Evolutionary conservation across 1,140 invertebrate species (phyloP).

Genomic region (Psix sp.): DNA sequence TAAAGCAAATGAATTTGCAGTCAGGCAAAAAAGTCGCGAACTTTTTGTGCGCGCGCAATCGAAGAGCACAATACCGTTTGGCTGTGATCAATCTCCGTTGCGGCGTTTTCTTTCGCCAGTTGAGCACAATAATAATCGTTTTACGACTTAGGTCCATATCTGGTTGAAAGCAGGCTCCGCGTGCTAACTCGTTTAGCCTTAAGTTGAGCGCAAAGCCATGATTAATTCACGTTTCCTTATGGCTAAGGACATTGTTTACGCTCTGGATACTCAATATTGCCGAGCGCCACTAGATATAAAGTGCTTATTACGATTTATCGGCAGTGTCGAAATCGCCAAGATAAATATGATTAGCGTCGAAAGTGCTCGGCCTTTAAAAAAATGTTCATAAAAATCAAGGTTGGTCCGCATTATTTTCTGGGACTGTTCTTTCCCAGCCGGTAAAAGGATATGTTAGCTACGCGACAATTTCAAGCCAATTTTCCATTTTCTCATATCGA

Average conservation of each 20-base stretch:
- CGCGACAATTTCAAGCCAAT: too few species aligned
- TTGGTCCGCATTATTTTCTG: too few species aligned
- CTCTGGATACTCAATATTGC: conserved; percentile 48
- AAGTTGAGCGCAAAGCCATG: conserved; percentile 49
- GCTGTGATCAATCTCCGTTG: conserved; percentile 21
- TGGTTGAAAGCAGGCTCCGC: conserved; percentile 30
- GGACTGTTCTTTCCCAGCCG: too few species aligned
- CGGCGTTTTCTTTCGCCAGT: conserved; percentile 36
- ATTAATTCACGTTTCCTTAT: conserved; percentile 55
- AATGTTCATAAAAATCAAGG: neutral
- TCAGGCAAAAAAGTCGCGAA: too few species aligned
- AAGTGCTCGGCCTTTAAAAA: conserved; percentile 7
- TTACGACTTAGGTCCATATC: conserved; percentile 42
- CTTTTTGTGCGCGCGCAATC: too few species aligned
- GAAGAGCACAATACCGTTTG: conserved; percentile 13
- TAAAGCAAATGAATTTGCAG: too few species aligned
- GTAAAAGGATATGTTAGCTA: too few species aligned
- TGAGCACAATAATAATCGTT: conserved; percentile 40
- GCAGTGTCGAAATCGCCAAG: conserved; percentile 35
- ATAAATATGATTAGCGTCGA: conserved; percentile 45
- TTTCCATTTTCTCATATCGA: too few species aligned
- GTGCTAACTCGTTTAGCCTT: conserved; percentile 44
- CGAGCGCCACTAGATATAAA: conserved; percentile 42
- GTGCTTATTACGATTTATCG: conserved; percentile 47
- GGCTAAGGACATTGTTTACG: conserved; percentile 56